phyloP scores from a whole-genome alignment of 1,140 invertebrate genomes.

The Plutomurus gul region DNA sequence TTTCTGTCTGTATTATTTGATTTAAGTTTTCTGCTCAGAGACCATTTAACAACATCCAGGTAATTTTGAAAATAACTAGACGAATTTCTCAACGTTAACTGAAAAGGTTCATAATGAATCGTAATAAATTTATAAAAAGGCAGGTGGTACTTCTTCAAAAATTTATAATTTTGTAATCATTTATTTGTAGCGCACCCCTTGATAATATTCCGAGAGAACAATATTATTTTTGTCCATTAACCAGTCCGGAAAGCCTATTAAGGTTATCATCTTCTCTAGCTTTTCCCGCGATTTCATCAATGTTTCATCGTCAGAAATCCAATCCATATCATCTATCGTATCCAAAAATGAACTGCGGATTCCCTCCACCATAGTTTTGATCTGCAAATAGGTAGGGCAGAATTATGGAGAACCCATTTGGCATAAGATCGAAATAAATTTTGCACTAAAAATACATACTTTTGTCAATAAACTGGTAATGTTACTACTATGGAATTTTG shows the following conservation, averaged over 20 bases:
- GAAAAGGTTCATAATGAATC: neutral
- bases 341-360: neutral
- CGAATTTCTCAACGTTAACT: neutral
- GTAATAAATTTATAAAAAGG: too few relatives aligned
- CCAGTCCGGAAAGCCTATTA: conserved; percentile 21
- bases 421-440: too few relatives aligned
- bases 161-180: neutral
- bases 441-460: neutral
- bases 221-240: neutral
- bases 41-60: neutral
- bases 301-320: conserved; percentile 37
- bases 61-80: conserved; percentile 1
- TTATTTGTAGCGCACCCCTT: neutral
- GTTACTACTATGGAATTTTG: neutral
- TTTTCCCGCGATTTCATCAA: neutral
- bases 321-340: neutral
- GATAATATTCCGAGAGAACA: neutral
- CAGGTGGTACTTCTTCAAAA: too few relatives aligned
- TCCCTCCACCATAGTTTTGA: neutral
- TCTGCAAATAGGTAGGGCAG: neutral
- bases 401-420: too few relatives aligned
- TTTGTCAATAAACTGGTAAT: neutral
- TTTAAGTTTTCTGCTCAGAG: neutral
- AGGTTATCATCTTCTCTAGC: neutral
- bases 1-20: neutral